Percentiles rank a stretch among this genome's conserved stretches.
phyloP scores from a whole-genome alignment of 1,140 invertebrate species.

The Ceratina calcarata region DNA sequence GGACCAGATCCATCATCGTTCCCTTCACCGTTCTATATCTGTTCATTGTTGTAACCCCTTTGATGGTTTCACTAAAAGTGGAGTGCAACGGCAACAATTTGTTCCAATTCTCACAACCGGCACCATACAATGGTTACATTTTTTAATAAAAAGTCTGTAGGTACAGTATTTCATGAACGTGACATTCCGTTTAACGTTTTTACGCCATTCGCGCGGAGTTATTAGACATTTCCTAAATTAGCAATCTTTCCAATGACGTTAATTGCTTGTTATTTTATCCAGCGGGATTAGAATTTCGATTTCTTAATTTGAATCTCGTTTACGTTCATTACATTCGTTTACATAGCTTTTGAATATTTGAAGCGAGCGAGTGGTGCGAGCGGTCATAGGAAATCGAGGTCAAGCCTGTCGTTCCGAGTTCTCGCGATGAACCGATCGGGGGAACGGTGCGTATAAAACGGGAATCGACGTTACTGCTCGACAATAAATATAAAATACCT shows the following conservation, averaged over 20 bases:
- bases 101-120: conserved; percentile 31
- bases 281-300: no score
- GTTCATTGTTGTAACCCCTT: conserved; percentile 54
- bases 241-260: no score
- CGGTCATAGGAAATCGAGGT: conserved; percentile 2
- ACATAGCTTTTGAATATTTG: neutral
- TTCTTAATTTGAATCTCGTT: no score
- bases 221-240: no score
- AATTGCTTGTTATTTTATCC: no score
- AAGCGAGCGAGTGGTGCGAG: neutral
- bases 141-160: neutral
- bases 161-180: neutral
- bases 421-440: neutral
- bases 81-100: conserved; percentile 56
- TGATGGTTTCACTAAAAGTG: conserved; percentile 53
- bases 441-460: conserved; percentile 14
- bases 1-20: conserved; percentile 59
- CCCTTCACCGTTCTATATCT: conserved; percentile 33
- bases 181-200: neutral
- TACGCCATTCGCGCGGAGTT: no score
- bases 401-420: neutral
- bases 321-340: no score
- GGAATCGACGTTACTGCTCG: conserved; percentile 20
- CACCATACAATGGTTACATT: conserved; percentile 3
- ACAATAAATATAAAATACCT: conserved; percentile 31